Evolutionary conservation across 1,140 invertebrate species (phyloP), one percentile per base, ranked within the genome.

Genomic region (Drosophila dunni): DNA sequence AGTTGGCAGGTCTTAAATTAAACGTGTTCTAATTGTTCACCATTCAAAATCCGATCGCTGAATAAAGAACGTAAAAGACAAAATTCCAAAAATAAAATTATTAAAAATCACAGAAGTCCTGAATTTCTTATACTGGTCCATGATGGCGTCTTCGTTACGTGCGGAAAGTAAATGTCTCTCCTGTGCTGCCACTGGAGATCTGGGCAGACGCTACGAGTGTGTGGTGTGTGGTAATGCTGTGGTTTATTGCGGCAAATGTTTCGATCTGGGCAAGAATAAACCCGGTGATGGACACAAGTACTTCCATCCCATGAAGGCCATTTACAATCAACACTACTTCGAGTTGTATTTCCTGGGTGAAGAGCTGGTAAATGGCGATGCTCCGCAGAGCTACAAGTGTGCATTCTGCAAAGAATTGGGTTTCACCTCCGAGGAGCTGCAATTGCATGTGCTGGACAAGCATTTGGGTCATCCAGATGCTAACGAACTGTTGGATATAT

Each of bases 241-340:
- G 13, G 63, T 44, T 10, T 79, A 76, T 53, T 83, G 81, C 15
- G 80, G 66, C 9, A 38, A 48, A 4, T 83, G 80, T 7, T 76
- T 65, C 11, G 64, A 69, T 7, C 45, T 20, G 33, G 64, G 53
- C 34, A 71, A 67, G 13, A 72, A 75, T 10, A n/a, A 10, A 7
- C n/a, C 63, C 4, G 51, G 15, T 13, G 20, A 56, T 7, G 38
- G n/a, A 9, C 80, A 84, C 50, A 83, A 73, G n/a, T 73, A 77
- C 36, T 83, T 79, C 57, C 76, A 83, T 67, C 76, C 81, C 50
- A 83, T 83, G 80, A 65, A 72, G 50, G 81, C 72, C 11, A 63
- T 77, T 1, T 79, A 72, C 48, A 83, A 53, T 69, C 24, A 13
- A 2, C 8, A 50, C 3, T 34, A 36, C 46, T 78, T 82, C 3